phyloP scores from a whole-genome alignment of 2,797 vertebrate species.

The Eidolon dupreanum region DNA sequence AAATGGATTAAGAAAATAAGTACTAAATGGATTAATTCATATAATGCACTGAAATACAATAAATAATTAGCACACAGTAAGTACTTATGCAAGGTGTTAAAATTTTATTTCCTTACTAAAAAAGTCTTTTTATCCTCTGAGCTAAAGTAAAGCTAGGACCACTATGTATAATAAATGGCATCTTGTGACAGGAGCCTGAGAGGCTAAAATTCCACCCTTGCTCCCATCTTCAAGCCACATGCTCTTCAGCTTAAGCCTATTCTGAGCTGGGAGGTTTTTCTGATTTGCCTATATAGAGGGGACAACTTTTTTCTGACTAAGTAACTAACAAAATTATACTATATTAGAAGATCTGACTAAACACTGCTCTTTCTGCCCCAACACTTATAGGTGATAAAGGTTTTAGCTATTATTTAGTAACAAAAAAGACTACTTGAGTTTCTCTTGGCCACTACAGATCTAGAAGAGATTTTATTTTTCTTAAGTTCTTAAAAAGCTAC shows the following conservation, averaged over 20 bases:
- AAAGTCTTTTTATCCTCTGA: neutral
- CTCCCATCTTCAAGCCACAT: accelerated
- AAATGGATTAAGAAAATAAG: neutral
- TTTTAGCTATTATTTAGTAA: neutral
- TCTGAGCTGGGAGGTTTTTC: neutral
- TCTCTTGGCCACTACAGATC: neutral
- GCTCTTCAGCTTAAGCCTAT: no score
- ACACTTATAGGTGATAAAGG: neutral
- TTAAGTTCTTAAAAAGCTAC: neutral
- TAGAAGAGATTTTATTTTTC: neutral
- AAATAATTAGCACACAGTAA: neutral
- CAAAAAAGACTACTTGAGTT: neutral
- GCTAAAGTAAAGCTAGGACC: neutral
- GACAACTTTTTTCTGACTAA: neutral
- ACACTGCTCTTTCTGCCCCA: neutral
- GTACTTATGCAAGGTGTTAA: neutral
- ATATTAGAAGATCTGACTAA: neutral
- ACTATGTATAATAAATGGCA: accelerated
- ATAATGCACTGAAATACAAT: neutral
- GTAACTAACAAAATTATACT: accelerated
- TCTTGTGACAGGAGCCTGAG: accelerated
- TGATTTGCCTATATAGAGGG: neutral
- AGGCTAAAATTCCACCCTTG: neutral
- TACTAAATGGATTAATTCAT: neutral
- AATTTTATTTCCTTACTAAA: neutral